Conservation (phyloP, 2,113 vertebrate genomes). For the Labeo rohita region DNA sequence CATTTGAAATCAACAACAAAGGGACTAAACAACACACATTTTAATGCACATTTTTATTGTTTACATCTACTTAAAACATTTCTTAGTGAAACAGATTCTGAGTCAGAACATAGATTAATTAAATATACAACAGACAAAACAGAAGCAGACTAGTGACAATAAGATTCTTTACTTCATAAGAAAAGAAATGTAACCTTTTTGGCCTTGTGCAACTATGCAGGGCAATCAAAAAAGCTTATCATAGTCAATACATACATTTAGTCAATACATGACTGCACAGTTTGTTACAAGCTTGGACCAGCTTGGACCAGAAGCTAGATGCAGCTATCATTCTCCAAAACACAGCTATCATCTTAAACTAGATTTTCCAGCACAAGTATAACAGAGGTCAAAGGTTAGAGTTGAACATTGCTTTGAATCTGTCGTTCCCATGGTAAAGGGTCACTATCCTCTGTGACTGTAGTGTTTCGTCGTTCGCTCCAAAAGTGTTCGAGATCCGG, state of each 20-base stretch:
- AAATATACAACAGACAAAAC: background rate
- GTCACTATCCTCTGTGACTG: constrained; percentile 71
- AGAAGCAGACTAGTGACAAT: background rate
- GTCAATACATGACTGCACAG: background rate
- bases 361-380: background rate
- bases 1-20: background rate
- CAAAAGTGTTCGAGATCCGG: constrained; percentile 81
- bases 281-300: background rate
- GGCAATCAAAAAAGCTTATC: background rate
- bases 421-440: constrained; percentile 81
- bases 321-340: background rate
- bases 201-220: background rate
- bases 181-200: background rate
- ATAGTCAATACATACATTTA: background rate
- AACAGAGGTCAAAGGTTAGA: constrained; percentile 7
- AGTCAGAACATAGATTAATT: constrained; percentile 15
- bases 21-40: constrained; percentile 20
- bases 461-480: constrained; percentile 77
- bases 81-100: constrained; percentile 6
- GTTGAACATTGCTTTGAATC: constrained; percentile 59
- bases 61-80: constrained; percentile 57
- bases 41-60: constrained; percentile 50
- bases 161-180: background rate
- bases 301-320: background rate
- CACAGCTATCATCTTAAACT: background rate